Percentiles rank a stretch among this genome's conserved stretches.
Conservation (phyloP, 1,140 invertebrate genomes). For the Ganaspis sp. region DNA sequence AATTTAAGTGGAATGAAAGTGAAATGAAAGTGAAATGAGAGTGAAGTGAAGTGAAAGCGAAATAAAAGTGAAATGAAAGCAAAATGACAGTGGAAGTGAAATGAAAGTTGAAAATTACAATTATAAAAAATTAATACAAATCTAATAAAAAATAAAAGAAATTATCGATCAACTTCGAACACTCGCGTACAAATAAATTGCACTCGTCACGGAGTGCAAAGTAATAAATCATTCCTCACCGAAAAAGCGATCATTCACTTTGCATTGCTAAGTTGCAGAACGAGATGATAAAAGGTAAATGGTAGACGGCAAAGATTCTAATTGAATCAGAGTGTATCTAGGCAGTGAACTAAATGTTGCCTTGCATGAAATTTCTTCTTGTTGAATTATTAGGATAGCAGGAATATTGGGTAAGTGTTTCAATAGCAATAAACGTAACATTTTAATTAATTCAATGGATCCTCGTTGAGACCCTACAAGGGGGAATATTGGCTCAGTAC, state of each 20-base stretch:
- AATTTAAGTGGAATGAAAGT: too few relatives aligned
- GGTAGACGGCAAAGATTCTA: background rate
- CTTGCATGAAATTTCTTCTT: background rate
- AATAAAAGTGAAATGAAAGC: too few relatives aligned
- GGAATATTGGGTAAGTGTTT: constrained; percentile 20
- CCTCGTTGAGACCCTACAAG: constrained; percentile 8
- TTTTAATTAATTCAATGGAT: constrained; percentile 29
- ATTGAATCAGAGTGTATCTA: constrained; percentile 24
- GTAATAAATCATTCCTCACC: constrained; percentile 22
- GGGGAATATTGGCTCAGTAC: constrained; percentile 26
- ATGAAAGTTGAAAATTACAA: too few relatives aligned
- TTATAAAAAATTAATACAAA: background rate
- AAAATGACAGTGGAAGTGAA: too few relatives aligned
- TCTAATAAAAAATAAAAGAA: background rate
- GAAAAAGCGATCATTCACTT: constrained; percentile 25
- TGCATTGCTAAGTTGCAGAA: constrained; percentile 23
- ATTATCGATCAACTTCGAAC: background rate
- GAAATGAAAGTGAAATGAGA: too few relatives aligned
- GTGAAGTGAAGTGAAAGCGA: too few relatives aligned
- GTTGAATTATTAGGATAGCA: background rate
- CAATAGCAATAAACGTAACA: constrained; percentile 23
- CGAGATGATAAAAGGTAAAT: constrained; percentile 19
- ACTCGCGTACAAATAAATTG: background rate
- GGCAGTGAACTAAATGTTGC: background rate
- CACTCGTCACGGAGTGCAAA: background rate